Percentiles rank a stretch among this genome's conserved stretches.
phyloP scores from a whole-genome alignment of 1,140 invertebrate genomes.

The Pogonognathellus flavescens region DNA sequence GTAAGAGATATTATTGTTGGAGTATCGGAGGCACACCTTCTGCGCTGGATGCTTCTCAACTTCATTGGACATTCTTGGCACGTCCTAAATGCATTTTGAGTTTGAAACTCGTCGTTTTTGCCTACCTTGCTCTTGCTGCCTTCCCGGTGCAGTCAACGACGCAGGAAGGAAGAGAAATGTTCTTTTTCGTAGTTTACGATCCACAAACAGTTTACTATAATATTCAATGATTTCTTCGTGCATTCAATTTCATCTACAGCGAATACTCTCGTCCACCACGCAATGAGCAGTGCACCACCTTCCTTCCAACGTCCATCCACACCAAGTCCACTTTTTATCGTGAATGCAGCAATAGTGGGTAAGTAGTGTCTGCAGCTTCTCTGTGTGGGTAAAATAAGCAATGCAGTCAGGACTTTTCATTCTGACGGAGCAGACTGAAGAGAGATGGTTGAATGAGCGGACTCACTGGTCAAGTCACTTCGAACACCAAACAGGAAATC shows the following conservation, averaged over 20 bases:
- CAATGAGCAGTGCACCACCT: neutral
- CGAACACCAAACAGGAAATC: conserved; percentile 18
- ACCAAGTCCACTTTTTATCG: neutral
- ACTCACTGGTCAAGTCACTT: conserved; percentile 19
- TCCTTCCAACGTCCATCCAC: neutral
- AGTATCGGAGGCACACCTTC: conserved; percentile 26
- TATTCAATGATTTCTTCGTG: conserved; percentile 50
- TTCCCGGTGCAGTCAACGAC: conserved; percentile 31
- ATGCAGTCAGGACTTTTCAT: conserved; percentile 21
- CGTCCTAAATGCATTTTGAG: conserved; percentile 47
- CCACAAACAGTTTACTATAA: conserved; percentile 50
- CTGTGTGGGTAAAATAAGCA: conserved; percentile 18
- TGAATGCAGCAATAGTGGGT: neutral
- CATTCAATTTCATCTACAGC: conserved; percentile 11
- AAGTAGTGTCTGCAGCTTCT: conserved; percentile 30
- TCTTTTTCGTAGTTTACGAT: conserved; percentile 43
- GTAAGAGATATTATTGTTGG: no score
- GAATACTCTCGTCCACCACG: neutral
- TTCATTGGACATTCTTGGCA: conserved; percentile 37
- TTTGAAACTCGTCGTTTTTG: conserved; percentile 42
- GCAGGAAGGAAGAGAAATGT: conserved; percentile 49
- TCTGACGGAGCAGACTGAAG: conserved; percentile 16
- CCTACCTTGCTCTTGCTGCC: neutral
- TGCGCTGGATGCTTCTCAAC: conserved; percentile 32
- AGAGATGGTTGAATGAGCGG: neutral